Evolutionary conservation across 2,113 vertebrate species (phyloP).

Genomic region (Phrynosoma blainvillii): DNA sequence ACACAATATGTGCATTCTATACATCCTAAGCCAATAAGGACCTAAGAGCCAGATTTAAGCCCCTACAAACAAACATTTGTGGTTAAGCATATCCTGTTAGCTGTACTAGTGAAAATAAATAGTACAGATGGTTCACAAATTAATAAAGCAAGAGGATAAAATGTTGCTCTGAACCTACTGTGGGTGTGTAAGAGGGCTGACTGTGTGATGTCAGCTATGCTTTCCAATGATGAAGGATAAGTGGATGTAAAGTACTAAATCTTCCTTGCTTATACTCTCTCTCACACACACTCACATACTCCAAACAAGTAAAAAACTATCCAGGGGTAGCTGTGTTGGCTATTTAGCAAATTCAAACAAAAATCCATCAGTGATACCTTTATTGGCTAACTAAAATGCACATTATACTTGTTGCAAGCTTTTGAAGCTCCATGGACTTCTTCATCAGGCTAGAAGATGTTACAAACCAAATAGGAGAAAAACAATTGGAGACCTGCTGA

Average conservation of each 20-base stretch:
- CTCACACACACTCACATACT: too few species aligned
- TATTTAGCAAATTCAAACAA: too few species aligned
- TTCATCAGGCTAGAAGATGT: too few species aligned
- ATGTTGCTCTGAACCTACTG: background rate
- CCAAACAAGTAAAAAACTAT: background rate
- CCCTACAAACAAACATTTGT: background rate
- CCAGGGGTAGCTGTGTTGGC: too few species aligned
- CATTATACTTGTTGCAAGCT: too few species aligned
- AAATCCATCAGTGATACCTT: too few species aligned
- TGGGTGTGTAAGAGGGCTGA: background rate
- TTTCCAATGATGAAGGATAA: background rate
- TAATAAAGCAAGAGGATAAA: conserved; percentile 13
- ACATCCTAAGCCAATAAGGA: conserved; percentile 2
- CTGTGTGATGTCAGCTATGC: background rate
- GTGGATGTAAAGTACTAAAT: background rate
- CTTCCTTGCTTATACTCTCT: background rate
- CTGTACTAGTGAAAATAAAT: background rate
- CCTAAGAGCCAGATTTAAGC: conserved; percentile 9
- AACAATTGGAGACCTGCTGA: too few species aligned
- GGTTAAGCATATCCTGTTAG: background rate
- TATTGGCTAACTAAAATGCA: too few species aligned
- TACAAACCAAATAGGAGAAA: too few species aligned
- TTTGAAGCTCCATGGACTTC: too few species aligned
- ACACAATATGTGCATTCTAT: conserved; percentile 4
- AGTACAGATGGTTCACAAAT: background rate